phyloP scores from a whole-genome alignment of 1,140 invertebrate species.

The Laupala kohalensis region DNA sequence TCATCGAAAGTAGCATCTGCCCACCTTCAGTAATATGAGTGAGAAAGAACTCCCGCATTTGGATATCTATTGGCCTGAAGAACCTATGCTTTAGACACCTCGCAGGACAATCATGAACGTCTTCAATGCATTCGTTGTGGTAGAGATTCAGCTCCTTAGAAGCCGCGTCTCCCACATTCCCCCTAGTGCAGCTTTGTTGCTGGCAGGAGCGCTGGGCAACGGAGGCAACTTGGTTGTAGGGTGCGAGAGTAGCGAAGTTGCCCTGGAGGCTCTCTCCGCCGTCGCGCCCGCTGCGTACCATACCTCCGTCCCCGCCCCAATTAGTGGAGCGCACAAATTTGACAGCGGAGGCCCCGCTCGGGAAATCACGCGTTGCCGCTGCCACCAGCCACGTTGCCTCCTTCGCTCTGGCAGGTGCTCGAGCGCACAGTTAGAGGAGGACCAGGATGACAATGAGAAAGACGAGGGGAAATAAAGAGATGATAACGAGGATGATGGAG shows the following conservation, averaged over 20 bases:
- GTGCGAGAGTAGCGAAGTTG: background rate
- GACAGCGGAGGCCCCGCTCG: background rate
- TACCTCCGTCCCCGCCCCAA: background rate
- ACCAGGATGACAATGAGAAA: background rate
- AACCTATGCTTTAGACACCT: no score
- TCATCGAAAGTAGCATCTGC: no score
- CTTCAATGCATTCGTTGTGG: background rate
- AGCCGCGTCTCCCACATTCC: background rate
- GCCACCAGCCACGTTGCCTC: no score
- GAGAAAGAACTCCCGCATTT: no score
- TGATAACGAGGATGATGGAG: no score
- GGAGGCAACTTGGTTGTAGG: no score
- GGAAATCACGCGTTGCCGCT: background rate
- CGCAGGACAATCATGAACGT: no score
- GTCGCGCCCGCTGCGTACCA: no score
- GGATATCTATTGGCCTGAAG: no score
- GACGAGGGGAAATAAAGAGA: no score
- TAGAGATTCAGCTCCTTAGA: background rate
- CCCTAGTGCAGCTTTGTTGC: background rate
- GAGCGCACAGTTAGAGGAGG: background rate
- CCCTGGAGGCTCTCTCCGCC: background rate
- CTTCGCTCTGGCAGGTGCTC: background rate
- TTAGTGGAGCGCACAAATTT: background rate
- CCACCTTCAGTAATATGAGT: no score
- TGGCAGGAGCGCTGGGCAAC: no score